Conservation (phyloP, 2,888 invertebrate genomes). For the Didymodactylos carnosus region DNA sequence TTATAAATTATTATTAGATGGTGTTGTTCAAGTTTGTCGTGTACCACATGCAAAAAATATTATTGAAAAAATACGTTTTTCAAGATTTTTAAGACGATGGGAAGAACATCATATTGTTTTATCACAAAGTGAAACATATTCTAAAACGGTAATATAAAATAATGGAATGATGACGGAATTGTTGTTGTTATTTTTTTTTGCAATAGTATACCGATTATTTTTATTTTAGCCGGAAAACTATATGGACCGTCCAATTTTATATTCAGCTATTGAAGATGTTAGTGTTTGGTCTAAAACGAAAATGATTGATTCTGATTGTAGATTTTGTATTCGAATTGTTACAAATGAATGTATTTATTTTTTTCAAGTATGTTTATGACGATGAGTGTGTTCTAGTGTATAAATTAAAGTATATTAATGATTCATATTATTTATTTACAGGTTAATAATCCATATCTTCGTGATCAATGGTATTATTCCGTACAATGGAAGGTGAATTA, state of each 20-base stretch:
- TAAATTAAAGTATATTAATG: background rate
- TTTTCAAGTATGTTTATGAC: background rate
- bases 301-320: conserved; percentile 4
- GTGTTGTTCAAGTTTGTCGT: conserved; percentile 52
- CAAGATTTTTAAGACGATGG: conserved; percentile 56
- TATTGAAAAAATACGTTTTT: conserved; percentile 55
- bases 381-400: background rate
- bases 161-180: background rate
- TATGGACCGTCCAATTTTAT: conserved; percentile 48
- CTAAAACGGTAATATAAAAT: conserved; percentile 52
- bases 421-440: conserved; percentile 34
- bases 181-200: background rate
- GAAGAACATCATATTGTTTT: conserved; percentile 50
- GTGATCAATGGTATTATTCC: conserved; percentile 63
- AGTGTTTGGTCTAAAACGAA: background rate
- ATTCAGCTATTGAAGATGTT: conserved; percentile 51
- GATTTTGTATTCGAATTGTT: conserved; percentile 6
- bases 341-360: background rate
- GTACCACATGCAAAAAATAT: conserved; percentile 56
- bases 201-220: conserved; percentile 1
- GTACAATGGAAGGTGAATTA: conserved; percentile 52
- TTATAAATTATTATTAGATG: conserved; percentile 3
- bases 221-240: conserved; percentile 33
- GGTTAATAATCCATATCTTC: conserved; percentile 55
- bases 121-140: conserved; percentile 48